Percentiles rank a stretch among this genome's conserved stretches.
Conservation (phyloP, 2,113 vertebrate genomes). For the Lontra canadensis region DNA sequence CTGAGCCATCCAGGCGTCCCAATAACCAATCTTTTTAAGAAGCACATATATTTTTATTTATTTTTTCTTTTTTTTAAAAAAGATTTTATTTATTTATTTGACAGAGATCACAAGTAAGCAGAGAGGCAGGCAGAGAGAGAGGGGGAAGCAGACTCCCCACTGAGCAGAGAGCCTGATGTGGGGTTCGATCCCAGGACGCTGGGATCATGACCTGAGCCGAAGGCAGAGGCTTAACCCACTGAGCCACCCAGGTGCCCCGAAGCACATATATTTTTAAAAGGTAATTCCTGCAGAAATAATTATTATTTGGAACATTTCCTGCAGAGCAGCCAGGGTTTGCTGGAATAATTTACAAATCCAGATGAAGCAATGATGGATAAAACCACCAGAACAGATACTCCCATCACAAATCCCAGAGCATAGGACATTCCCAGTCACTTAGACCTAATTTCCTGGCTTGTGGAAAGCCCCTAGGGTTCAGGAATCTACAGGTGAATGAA, state of each 20-base stretch:
- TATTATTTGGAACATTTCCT: neutral
- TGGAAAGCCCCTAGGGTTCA: neutral
- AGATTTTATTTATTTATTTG: no score
- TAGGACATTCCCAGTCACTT: neutral
- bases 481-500: neutral
- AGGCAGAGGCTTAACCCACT: neutral
- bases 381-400: neutral
- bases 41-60: neutral
- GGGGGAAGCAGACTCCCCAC: no score
- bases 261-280: neutral
- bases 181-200: no score
- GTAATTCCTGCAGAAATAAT: conserved; percentile 10
- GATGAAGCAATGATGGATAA: neutral
- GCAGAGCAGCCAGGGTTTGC: neutral
- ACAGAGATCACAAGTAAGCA: no score
- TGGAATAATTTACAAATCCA: neutral
- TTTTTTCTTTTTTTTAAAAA: no score
- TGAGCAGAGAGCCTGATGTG: no score
- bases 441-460: neutral
- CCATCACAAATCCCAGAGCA: neutral
- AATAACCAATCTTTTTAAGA: neutral
- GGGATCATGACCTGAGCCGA: neutral
- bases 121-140: no score
- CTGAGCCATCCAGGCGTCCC: neutral
- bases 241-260: neutral